Base-by-base conservation (phyloP, 2,113 vertebrate genomes). In the Bos javanicus region DNA sequence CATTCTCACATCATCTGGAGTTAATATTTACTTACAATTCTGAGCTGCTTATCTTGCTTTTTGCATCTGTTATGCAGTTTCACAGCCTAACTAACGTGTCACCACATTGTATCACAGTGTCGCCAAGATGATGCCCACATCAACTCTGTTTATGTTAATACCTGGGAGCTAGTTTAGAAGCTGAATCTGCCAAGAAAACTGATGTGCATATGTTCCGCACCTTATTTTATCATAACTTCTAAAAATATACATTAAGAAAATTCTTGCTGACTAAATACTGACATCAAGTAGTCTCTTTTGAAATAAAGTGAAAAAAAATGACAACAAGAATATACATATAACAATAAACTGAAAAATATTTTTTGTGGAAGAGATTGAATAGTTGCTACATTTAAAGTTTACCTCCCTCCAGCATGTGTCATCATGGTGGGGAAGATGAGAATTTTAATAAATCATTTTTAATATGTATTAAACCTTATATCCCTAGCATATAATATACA, bases 111-210 rank as follows among this genome's bases (percentile, higher is more conserved):
- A 80, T 92, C 71, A 96, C 96, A 96, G 85, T 80, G 84, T 88
- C 2, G 0, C 33, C 43, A 93, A 78, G 15, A 54, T 39, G 59
- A 83, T 95, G 84, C 90, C 84, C 94, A 39, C 43, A 90, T 88
- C 33, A 11, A 5, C 74, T 90, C 87, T 82, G 91, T 89, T 84
- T 94, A 54, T 83, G 87, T 88, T 95, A 81, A 90, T 94, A 96
- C 92, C 95, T 95, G 90, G 21, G 76, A 67, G 15, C 83, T 88
- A 43, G 93, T 90, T 76, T 90, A 62, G 90, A 92, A 96, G 80
- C n/a, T 85, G 26, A 94, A 87, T 96, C 90, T 97, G 87, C 80
- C 96, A 94, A 87, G 43, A 46, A 93, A 87, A 92, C 91, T 94
- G 57, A 83, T 15, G 16, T 78, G 19, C 94, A 71, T 95, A 92